Base-by-base conservation (phyloP, 2,113 vertebrate species). In the Loxodonta africana region DNA sequence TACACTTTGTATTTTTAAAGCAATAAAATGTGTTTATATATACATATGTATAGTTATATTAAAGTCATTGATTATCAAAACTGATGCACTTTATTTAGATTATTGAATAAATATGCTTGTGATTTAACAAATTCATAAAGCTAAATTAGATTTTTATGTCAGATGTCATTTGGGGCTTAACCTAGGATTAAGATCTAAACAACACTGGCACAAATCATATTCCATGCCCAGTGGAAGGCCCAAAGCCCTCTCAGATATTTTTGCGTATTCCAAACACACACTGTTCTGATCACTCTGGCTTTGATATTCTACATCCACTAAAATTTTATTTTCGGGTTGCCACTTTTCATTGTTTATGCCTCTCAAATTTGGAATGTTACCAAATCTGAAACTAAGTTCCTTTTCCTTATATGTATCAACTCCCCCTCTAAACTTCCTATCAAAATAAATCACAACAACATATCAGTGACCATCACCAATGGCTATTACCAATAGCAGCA, bases 211-310 rank as follows among this genome's bases (percentile, higher is more conserved):
- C 44, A 84, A 78, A 83, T 73, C 7, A 83, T 4, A 14, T 48
- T 33, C 44, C 18, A 20, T n/a, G 8, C 73, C n/a, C 10, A 20
- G 1, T 9, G 11, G 65, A 41, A 33, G 69, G 33, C 23, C 62
- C 5, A 41, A 3, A 2, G 2, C 5, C 4, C 0, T 26, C 2
- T 10, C 21, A 28, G 8, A 33, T 33, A 69, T 8, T 33, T n/a
- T n/a, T 92, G 5, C 8, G 2, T 65, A n/a, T 86, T 78, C 14
- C 9, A 17, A 62, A 65, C 18, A 10, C 5, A 71, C 14, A 63
- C 53, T 51, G 2, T n/a, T 76, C 3, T 73, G 12, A 7, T 73
- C 26, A 62, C 3, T 33, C 44, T 21, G 28, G 6, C 28, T 83
- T 2, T 1, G 62, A 8, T 81, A 28, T 37, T 73, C 26, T 73